phyloP scores from a whole-genome alignment of 2,888 invertebrate genomes.

The Abscondita cerata region DNA sequence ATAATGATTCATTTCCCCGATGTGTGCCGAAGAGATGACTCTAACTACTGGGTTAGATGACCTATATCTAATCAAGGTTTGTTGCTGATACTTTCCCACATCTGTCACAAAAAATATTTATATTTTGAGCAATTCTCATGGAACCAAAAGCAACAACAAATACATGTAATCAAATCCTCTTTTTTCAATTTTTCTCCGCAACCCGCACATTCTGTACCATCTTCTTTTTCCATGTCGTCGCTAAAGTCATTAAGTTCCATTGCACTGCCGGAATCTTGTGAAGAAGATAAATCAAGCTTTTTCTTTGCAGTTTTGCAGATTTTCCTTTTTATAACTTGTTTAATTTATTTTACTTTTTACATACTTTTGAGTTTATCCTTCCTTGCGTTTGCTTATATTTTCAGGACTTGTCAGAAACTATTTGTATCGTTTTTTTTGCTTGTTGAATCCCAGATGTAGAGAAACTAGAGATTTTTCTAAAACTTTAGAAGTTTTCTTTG shows the following conservation, averaged over 20 bases:
- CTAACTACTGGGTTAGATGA: background rate
- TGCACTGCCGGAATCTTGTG: background rate
- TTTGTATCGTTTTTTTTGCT: too few species aligned
- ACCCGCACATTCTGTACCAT: background rate
- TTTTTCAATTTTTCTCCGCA: background rate
- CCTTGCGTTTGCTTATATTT: too few species aligned
- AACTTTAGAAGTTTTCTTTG: too few species aligned
- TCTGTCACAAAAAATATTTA: background rate
- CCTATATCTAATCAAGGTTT: background rate
- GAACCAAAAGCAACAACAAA: background rate
- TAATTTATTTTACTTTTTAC: too few species aligned
- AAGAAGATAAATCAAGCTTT: background rate
- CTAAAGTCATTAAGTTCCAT: background rate
- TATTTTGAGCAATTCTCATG: background rate
- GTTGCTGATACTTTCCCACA: too few species aligned
- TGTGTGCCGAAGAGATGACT: background rate
- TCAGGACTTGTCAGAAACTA: too few species aligned
- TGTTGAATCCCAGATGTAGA: too few species aligned
- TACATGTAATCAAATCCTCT: background rate
- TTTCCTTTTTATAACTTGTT: background rate
- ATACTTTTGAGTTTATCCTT: too few species aligned
- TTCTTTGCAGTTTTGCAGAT: background rate
- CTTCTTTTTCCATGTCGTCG: background rate
- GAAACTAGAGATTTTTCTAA: too few species aligned
- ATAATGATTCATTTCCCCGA: background rate